Percentiles rank a stretch among this genome's conserved stretches.
phyloP scores from a whole-genome alignment of 2,113 vertebrate species.

The Cettia cetti region DNA sequence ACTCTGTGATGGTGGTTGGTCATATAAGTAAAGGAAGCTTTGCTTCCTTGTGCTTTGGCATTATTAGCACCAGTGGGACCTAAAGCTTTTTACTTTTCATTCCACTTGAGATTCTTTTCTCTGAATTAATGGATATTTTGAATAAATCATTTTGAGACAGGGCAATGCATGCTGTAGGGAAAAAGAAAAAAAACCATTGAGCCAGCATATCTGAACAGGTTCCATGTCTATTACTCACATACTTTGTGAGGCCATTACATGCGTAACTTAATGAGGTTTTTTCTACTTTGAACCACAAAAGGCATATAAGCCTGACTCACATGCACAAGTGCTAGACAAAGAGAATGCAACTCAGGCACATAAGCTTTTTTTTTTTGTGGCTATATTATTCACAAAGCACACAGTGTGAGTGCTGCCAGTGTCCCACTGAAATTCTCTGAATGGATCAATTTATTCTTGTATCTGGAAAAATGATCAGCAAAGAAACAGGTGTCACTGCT shows the following conservation, averaged over 20 bases:
- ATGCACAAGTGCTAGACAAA: background rate
- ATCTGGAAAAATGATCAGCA: background rate
- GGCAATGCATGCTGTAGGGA: background rate
- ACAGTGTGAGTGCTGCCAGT: background rate
- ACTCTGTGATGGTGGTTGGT: background rate
- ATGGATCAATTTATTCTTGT: background rate
- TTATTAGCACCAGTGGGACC: background rate
- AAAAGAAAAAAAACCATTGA: background rate
- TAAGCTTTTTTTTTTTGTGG: background rate
- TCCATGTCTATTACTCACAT: background rate
- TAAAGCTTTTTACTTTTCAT: background rate
- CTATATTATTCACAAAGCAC: background rate
- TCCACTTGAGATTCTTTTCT: background rate
- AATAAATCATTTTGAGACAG: background rate
- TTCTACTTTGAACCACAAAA: background rate
- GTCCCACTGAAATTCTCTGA: background rate
- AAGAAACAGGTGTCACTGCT: background rate
- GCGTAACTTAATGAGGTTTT: background rate
- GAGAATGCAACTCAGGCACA: background rate
- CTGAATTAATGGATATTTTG: conserved; percentile 32
- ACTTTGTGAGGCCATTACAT: background rate
- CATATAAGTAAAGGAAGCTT: background rate
- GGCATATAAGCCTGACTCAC: background rate
- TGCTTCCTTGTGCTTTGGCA: background rate
- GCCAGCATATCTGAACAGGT: background rate